Conservation (phyloP, 1,140 invertebrate genomes). For the Pemphigus obesinymphae region DNA sequence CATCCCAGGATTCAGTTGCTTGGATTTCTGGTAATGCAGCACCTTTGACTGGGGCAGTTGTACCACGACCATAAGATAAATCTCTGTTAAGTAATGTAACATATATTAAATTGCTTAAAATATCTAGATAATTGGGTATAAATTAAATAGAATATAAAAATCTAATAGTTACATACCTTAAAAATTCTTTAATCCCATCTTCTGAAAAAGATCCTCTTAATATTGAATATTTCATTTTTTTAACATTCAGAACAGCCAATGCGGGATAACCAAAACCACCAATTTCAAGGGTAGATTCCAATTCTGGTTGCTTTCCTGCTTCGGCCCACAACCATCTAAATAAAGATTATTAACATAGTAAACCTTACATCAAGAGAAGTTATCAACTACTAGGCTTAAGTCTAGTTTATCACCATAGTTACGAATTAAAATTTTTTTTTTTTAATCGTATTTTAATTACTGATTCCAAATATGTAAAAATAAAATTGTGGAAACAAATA, state of each 20-base stretch:
- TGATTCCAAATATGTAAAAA: too few relatives aligned
- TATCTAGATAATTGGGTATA: too few relatives aligned
- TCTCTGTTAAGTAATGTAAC: constrained; percentile 59
- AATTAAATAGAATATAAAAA: background rate
- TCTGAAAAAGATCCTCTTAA: constrained; percentile 91
- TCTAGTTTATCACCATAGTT: too few relatives aligned
- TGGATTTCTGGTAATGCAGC: constrained; percentile 75
- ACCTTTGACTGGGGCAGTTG: constrained; percentile 83
- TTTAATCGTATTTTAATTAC: too few relatives aligned
- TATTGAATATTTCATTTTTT: constrained; percentile 95
- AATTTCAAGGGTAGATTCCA: constrained; percentile 88
- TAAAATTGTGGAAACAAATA: background rate
- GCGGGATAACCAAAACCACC: constrained; percentile 90
- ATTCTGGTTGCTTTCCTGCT: constrained; percentile 72
- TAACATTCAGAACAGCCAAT: constrained; percentile 91
- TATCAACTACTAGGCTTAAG: background rate
- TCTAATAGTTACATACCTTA: constrained; percentile 56
- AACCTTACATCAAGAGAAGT: too few relatives aligned
- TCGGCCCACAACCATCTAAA: constrained; percentile 92
- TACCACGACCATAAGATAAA: constrained; percentile 88
- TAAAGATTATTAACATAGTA: constrained; percentile 15
- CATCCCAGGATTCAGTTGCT: constrained; percentile 83
- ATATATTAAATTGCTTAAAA: background rate
- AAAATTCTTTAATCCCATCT: constrained; percentile 91
- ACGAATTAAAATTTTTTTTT: too few relatives aligned